Evolutionary conservation across 2,888 invertebrate genomes (phyloP), one percentile per base, ranked within the genome.

Genomic region (Andrena marginata): DNA sequence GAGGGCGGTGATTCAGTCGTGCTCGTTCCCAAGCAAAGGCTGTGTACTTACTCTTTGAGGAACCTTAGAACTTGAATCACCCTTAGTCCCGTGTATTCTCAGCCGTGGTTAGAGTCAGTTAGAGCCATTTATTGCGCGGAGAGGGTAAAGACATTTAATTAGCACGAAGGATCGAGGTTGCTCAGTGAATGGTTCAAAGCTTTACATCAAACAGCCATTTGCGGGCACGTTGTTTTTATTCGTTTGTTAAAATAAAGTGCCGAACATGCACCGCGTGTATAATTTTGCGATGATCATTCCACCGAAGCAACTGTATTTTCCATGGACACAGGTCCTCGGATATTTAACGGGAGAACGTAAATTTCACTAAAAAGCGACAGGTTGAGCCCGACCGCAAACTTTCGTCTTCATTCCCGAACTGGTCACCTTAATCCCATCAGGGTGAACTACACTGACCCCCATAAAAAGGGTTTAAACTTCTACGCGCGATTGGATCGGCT

Each of bases 401-500:
- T 75, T 51, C 49, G 26, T 69, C 59, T 60, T 49, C 69, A 33
- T 26, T 13, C 48, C 10, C 20, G 69, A 42, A 29, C 29, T 29
- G 56, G 60, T 62, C 33, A 10, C n/a, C 42, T 33, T 70, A 20
- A 63, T 72, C 56, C 48, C 26, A 64, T 72, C 69, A 23, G 4
- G 56, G 20, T 6, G 8, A 7, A 31, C 8, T 8, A 4, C 42
- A 1, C n/a, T 10, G 64, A 16, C 23, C 48, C 49, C 64, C 20
- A 48, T 63, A 72, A 64, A 72, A 64, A 72, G 56, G n/a, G 48
- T 31, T 67, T 31, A 31, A n/a, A 48, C 54, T 42, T 33, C 16
- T 29, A 48, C 33, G 10, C 23, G 13, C 77, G 72, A 77, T 72
- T 48, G 64, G 35, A 13, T 51, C 23, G 4, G 26, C 33, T 33